Base-by-base conservation (phyloP, 2,113 vertebrate species). In the Heptranchias perlo region DNA sequence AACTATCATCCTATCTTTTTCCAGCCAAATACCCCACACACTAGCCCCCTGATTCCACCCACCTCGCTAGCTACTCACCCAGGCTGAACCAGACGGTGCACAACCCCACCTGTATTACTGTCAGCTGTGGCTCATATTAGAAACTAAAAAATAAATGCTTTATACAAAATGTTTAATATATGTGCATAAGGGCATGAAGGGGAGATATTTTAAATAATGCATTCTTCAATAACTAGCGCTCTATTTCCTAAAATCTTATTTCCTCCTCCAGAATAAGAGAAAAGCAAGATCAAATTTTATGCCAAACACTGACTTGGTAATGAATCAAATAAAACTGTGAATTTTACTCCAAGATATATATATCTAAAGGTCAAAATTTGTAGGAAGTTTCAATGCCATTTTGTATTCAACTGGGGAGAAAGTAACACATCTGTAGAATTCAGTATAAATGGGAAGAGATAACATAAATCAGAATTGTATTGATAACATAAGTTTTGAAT, bases 261-360 rank as follows among this genome's bases (percentile, higher is more conserved):
- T 35, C n/a, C 3, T n/a, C 0, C 84, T 49, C 10, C 52, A 54
- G 52, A 28, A 54, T 31, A 52, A 35, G 31, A 35, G 31, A 18
- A 16, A 82, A 91, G n/a, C 13, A 58, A 91, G 13, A 91, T 91
- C 14, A 31, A 52, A 31, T 25, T 58, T 54, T 11, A 39, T 18
- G 3, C 14, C 76, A 61, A 96, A 96, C 84, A 96, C 35, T 96
- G 96, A 96, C 92, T 89, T n/a, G n/a, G n/a, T n/a, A n/a, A n/a
- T n/a, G n/a, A n/a, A n/a, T n/a, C 58, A 89, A 49, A 23, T 84
- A 96, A 98, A 97, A 97, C 97, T 97, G 97, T 98, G 97, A 97
- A 97, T 97, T 97, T 97, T 96, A 97, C 96, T 97, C 97, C 97
- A 97, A 4, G 97, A 97, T 87, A 97, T 97, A 97, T 97, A 96